A percentile compares a stretch with the other conserved stretches of the same genome.
phyloP scores from a whole-genome alignment of 1,140 invertebrate species.

The Papilio helenus region DNA sequence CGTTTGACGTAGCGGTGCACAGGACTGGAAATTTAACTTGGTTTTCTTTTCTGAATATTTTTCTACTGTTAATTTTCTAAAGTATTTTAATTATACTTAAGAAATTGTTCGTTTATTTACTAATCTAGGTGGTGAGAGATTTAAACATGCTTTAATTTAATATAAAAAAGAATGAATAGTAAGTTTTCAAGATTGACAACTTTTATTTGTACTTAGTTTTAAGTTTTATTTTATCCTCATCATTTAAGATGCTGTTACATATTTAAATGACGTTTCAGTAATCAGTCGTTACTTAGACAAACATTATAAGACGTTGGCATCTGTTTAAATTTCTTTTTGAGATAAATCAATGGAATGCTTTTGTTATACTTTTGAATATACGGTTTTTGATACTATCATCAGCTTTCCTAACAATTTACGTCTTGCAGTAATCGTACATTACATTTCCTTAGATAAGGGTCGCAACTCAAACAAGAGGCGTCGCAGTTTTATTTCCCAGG shows the following conservation, averaged over 20 bases:
- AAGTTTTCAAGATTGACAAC: background rate
- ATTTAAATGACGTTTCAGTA: no score
- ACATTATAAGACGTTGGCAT: no score
- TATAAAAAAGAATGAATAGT: background rate
- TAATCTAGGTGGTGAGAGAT: background rate
- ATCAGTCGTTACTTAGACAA: no score
- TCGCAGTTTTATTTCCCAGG: conserved; percentile 21
- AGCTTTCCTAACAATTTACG: background rate
- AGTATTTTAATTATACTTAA: conserved; percentile 27
- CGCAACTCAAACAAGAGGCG: conserved; percentile 23
- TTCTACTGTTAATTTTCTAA: background rate
- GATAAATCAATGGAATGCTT: no score
- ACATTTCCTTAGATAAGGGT: conserved; percentile 17
- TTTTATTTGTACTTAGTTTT: background rate
- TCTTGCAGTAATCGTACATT: background rate
- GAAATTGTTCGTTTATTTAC: conserved; percentile 8
- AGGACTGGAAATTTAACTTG: conserved; percentile 8
- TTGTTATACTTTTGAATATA: no score
- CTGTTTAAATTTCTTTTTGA: no score
- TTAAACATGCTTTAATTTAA: background rate
- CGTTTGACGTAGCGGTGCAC: conserved; percentile 12
- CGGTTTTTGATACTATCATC: no score
- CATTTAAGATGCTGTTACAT: no score
- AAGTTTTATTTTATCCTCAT: background rate
- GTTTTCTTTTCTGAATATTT: conserved; percentile 15